Percentiles rank a stretch among this genome's conserved stretches.
phyloP scores from a whole-genome alignment of 2,113 vertebrate genomes.

The Planiliza haematocheilus region DNA sequence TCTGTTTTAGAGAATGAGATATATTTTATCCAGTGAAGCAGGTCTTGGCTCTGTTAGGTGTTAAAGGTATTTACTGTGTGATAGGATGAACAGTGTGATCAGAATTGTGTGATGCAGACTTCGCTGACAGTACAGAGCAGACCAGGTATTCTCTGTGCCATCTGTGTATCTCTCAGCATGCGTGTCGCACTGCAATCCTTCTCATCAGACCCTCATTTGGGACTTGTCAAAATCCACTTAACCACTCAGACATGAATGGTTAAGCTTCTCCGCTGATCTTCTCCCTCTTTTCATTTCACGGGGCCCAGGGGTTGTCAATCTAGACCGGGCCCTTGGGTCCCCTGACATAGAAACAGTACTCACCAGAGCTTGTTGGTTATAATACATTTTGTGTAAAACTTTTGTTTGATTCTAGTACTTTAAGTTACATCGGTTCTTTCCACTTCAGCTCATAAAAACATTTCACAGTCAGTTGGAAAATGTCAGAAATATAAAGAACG shows the following conservation, averaged over 20 bases:
- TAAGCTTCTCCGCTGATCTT: conserved; percentile 53
- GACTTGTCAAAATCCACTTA: conserved; percentile 74
- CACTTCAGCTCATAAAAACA: too few relatives aligned
- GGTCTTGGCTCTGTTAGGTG: conserved; percentile 20
- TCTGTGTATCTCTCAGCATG: conserved; percentile 20
- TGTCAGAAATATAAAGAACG: too few relatives aligned
- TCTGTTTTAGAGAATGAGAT: background rate
- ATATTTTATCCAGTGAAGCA: background rate
- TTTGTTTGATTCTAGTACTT: background rate
- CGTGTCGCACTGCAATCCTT: conserved; percentile 36
- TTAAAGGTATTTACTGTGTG: conserved; percentile 21
- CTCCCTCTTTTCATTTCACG: conserved; percentile 23
- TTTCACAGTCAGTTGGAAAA: too few relatives aligned
- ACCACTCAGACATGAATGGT: conserved; percentile 60
- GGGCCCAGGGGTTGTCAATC: conserved; percentile 17
- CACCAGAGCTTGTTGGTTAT: background rate
- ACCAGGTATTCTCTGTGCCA: conserved; percentile 35
- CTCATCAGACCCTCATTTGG: conserved; percentile 58
- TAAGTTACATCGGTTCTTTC: too few relatives aligned
- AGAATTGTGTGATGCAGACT: conserved; percentile 11
- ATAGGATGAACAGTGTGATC: conserved; percentile 15
- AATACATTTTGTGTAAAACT: background rate
- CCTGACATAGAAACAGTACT: conserved; percentile 1
- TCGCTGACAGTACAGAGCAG: conserved; percentile 27
- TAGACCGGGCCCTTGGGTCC: conserved; percentile 5